Evolutionary conservation across 1,140 invertebrate species (phyloP).

Genomic region (Protaetia brevitarsis): DNA sequence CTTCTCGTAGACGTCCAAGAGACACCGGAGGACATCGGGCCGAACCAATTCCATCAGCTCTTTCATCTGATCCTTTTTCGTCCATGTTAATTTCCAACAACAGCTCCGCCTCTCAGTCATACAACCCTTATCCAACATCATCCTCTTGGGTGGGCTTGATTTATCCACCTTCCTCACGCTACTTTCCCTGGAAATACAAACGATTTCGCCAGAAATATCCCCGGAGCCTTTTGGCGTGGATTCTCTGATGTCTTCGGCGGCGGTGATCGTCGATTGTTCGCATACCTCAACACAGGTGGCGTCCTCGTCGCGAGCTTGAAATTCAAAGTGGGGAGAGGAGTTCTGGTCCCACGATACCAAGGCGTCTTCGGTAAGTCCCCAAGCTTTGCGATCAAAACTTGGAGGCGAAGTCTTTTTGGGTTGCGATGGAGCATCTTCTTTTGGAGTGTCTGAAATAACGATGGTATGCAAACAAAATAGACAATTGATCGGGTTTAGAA

Average conservation of each 20-base stretch:
- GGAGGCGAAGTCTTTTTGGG: neutral
- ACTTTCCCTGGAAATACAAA: too few relatives aligned
- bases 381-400: neutral
- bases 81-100: constrained; percentile 30
- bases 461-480: too few relatives aligned
- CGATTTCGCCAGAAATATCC: too few relatives aligned
- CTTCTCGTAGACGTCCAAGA: constrained; percentile 68
- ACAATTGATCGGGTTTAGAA: neutral
- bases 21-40: constrained; percentile 54
- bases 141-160: constrained; percentile 38
- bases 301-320: neutral
- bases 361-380: constrained; percentile 36
- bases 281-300: neutral
- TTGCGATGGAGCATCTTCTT: neutral
- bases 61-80: constrained; percentile 25
- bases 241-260: neutral
- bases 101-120: constrained; percentile 52
- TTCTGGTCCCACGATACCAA: constrained; percentile 35
- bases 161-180: too few relatives aligned
- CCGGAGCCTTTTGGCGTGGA: too few relatives aligned
- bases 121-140: constrained; percentile 63
- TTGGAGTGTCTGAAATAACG: neutral
- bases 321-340: neutral
- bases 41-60: constrained; percentile 61
- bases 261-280: constrained; percentile 4